These are phyloP conservation scores for Callopanchax toddi DNA, from an alignment of 2,113 vertebrate genomes.

Conservation along the genomic window DNA sequence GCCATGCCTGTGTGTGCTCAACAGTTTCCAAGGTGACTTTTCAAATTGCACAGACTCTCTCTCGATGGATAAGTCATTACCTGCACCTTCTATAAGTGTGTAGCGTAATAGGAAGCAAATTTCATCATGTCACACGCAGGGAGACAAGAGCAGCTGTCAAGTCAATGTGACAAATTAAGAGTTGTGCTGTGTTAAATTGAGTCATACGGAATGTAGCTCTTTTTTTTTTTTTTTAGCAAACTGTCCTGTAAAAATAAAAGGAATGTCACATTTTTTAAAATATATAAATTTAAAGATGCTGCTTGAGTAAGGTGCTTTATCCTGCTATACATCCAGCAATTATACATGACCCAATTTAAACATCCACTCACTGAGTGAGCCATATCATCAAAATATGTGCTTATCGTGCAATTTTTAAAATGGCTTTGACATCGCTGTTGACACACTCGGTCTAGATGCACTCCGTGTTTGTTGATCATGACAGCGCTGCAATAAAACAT, in stretches of 20 bases:
- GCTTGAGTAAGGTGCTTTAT: not conserved
- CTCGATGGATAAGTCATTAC: slow-evolving; percentile 75
- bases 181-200: slow-evolving; percentile 22
- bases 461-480: slow-evolving; percentile 56
- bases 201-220: slow-evolving; percentile 7
- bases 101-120: slow-evolving; percentile 69
- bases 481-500: slow-evolving; percentile 64
- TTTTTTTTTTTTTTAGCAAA: slow-evolving; percentile 1
- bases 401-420: slow-evolving; percentile 63
- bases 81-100: slow-evolving; percentile 61
- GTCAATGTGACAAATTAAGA: slow-evolving; percentile 45
- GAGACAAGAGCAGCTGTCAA: slow-evolving; percentile 63
- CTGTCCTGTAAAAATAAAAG: not conserved
- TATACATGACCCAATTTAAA: slow-evolving; percentile 60
- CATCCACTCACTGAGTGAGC: slow-evolving; percentile 20
- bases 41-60: slow-evolving; percentile 67
- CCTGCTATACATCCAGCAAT: slow-evolving; percentile 36
- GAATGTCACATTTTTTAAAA: not conserved
- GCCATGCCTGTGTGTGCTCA: slow-evolving; percentile 62
- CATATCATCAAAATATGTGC: slow-evolving; percentile 60
- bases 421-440: slow-evolving; percentile 62
- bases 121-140: slow-evolving; percentile 66
- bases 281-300: not conserved
- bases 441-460: slow-evolving; percentile 65
- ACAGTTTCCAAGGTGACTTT: slow-evolving; percentile 80